Evolutionary conservation across 2,113 vertebrate species (phyloP).

Genomic region (Atractosteus spatula): DNA sequence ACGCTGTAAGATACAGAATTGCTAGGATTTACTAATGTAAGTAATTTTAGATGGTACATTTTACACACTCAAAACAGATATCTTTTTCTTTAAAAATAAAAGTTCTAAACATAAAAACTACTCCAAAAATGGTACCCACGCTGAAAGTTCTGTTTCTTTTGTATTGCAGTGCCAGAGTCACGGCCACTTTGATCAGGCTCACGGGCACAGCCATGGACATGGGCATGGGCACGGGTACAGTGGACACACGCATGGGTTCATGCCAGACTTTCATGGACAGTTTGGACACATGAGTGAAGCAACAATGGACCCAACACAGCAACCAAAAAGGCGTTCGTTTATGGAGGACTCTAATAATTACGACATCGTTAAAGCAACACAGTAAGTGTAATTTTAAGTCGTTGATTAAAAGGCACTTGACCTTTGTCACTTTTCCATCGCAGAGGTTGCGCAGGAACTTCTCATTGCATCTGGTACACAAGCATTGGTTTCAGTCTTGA

Average conservation of each 20-base stretch:
- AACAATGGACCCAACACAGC: slow-evolving; percentile 56
- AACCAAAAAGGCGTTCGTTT: slow-evolving; percentile 60
- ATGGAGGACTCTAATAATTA: slow-evolving; percentile 81
- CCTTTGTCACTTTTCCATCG: no score
- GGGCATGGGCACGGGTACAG: slow-evolving; percentile 42
- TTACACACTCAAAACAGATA: slow-evolving; percentile 23
- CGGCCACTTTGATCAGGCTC: slow-evolving; percentile 47
- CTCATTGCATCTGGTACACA: no score
- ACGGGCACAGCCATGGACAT: slow-evolving; percentile 59
- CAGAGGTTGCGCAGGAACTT: no score
- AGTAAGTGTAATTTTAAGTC: slow-evolving; percentile 68
- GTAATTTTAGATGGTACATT: slow-evolving; percentile 6
- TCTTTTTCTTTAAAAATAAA: slow-evolving; percentile 12
- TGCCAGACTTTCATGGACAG: slow-evolving; percentile 47
- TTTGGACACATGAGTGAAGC: slow-evolving; percentile 39
- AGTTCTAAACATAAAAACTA: background rate
- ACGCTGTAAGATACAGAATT: background rate
- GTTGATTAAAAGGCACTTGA: no score
- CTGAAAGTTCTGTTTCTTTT: background rate
- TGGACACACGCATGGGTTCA: slow-evolving; percentile 41
- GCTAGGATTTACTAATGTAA: background rate
- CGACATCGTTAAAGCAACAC: slow-evolving; percentile 91
- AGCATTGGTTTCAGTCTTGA: no score
- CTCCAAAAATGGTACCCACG: background rate
- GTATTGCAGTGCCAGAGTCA: slow-evolving; percentile 40